These are phyloP conservation scores for Agrypnus murinus DNA, from an alignment of 2,888 invertebrate species.

Conservation along the genomic window DNA sequence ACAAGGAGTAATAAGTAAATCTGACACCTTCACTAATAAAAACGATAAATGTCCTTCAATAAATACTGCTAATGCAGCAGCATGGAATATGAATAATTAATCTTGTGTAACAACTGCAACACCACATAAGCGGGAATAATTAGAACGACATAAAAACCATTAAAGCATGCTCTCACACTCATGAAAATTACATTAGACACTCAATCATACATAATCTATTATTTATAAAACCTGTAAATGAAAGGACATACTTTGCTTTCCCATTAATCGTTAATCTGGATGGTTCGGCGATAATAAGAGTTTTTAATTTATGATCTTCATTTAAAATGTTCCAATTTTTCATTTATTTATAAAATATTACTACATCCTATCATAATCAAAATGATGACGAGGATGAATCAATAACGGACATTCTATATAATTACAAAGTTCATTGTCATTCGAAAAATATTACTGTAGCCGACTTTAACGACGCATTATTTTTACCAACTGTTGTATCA, in stretches of 20 bases:
- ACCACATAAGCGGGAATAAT: slow-evolving; percentile 12
- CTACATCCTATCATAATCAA: too few relatives aligned
- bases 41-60: slow-evolving; percentile 9
- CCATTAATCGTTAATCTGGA: background rate
- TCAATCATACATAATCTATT: slow-evolving; percentile 4
- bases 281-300: background rate
- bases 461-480: too few relatives aligned
- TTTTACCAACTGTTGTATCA: too few relatives aligned
- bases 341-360: too few relatives aligned
- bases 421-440: too few relatives aligned
- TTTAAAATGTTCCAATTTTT: background rate
- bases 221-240: slow-evolving; percentile 13
- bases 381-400: too few relatives aligned
- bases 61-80: background rate
- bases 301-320: background rate
- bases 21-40: background rate
- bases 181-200: slow-evolving; percentile 20
- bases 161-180: slow-evolving; percentile 8
- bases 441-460: too few relatives aligned
- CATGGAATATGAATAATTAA: slow-evolving; percentile 18
- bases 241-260: background rate
- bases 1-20: background rate
- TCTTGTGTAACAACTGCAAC: slow-evolving; percentile 26
- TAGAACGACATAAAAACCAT: slow-evolving; percentile 25
- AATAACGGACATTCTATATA: too few relatives aligned